A percentile compares a stretch with the other conserved stretches of the same genome.
phyloP scores from a whole-genome alignment of 2,888 invertebrate genomes.

The Scaptomyza caliginosa region DNA sequence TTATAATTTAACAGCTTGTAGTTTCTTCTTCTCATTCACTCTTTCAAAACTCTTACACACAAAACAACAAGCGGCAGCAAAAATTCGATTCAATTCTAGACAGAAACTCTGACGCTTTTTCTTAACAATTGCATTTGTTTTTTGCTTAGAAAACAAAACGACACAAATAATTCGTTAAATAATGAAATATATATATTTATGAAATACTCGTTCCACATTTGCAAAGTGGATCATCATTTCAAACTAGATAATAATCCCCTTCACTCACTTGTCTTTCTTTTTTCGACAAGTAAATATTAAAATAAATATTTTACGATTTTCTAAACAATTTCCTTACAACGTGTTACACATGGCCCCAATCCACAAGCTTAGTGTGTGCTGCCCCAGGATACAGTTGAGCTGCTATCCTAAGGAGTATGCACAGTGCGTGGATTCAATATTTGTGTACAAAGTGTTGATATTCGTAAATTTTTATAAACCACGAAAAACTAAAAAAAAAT shows the following conservation, averaged over 20 bases:
- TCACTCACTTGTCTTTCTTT: constrained; percentile 58
- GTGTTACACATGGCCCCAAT: constrained; percentile 12
- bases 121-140: constrained; percentile 76
- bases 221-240: constrained; percentile 57
- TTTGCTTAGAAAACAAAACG: constrained; percentile 61
- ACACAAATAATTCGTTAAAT: constrained; percentile 53
- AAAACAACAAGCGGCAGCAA: constrained; percentile 34
- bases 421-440: constrained; percentile 6
- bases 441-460: constrained; percentile 53
- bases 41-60: constrained; percentile 43
- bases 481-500: constrained; percentile 34
- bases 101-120: constrained; percentile 66
- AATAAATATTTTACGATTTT: constrained; percentile 51
- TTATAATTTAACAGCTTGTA: constrained; percentile 67
- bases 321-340: constrained; percentile 44
- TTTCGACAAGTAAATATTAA: constrained; percentile 29
- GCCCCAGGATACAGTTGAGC: constrained; percentile 59
- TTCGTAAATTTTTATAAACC: constrained; percentile 61
- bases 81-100: constrained; percentile 32
- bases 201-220: constrained; percentile 68
- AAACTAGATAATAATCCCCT: constrained; percentile 41
- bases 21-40: constrained; percentile 71
- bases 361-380: constrained; percentile 11
- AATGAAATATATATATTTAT: constrained; percentile 52
- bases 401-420: constrained; percentile 29